Base-by-base conservation (phyloP, 2,888 invertebrate species). In the Tillus elongatus region DNA sequence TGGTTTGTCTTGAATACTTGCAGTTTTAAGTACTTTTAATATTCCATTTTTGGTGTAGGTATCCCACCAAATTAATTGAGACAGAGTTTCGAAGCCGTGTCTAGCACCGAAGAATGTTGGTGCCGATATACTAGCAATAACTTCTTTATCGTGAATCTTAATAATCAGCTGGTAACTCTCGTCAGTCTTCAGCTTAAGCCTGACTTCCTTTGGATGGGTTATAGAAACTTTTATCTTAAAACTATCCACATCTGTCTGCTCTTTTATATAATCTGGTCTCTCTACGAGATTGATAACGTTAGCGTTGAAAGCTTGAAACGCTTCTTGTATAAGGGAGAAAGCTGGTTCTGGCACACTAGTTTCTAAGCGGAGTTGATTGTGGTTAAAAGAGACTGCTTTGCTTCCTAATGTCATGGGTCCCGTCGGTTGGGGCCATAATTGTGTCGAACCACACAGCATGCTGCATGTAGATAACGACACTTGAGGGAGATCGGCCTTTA, bases 341-440 rank as follows among this genome's bases (percentile, higher is more conserved):
- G 70, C 46, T 56, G 68, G 68, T 2, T 71, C 70, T 4, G 63
- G 56, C 0, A 64, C 47, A 2, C 56, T 36, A 3, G 70, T 59
- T 41, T 71, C 64, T 32, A 75, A 64, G 9, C 65, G 60, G 41
- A 81, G 63, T 33, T 69, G 68, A 39, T 71, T 64, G 10, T 73
- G 65, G 36, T 69, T 65, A 45, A 81, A 76, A 14, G 73, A 71
- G 12, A 77, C 68, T 13, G 79, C 77, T 36, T 73, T 74, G 11
- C 73, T 73, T 45, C 79, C 80, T 13, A 86, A 70, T 44, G 73
- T 70, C 15, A 80, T 73, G 39, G 75, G 75, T 1, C 80, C 79
- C 2, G 83, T 84, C 34, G 87, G 86, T 61, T 79, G 79, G 15
- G 87, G 87, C 87, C 86, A 87, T 14, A 86, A 71, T 49, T 83